These are phyloP conservation scores for Helicoverpa armigera DNA, from an alignment of 1,140 invertebrate species.

Conservation along the genomic window DNA sequence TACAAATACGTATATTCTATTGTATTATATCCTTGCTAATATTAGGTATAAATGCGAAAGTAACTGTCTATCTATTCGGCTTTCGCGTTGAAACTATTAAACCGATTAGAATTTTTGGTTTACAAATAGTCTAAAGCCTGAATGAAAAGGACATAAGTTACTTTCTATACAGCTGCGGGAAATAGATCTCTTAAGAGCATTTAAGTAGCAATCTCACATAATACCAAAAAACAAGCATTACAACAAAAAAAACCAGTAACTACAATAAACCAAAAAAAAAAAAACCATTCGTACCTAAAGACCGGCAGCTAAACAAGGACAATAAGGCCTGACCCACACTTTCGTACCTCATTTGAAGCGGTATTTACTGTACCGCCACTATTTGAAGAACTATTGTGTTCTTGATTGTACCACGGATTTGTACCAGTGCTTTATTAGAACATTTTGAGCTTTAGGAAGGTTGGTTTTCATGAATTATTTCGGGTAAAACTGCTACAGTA, in stretches of 20 bases:
- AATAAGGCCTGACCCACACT: conserved; percentile 2
- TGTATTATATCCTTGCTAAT: no score
- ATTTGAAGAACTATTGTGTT: conserved; percentile 22
- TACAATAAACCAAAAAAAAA: not conserved
- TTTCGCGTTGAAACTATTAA: no score
- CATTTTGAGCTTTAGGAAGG: not conserved
- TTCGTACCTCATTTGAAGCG: conserved; percentile 5
- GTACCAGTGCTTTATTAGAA: not conserved
- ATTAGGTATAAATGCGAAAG: no score
- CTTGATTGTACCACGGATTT: not conserved
- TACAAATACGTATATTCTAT: no score
- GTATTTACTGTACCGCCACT: not conserved
- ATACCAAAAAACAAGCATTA: not conserved
- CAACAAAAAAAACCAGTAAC: not conserved
- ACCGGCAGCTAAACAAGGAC: not conserved
- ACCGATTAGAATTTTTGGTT: no score
- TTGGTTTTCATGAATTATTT: not conserved
- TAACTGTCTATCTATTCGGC: no score
- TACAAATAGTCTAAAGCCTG: no score
- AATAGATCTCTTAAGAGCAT: no score
- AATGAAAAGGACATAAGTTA: no score
- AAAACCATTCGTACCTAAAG: not conserved
- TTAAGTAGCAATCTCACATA: no score
- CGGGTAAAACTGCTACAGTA: not conserved
- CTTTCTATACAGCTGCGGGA: no score